phyloP scores from a whole-genome alignment of 2,113 vertebrate genomes.

The Pachypanchax playfairii region DNA sequence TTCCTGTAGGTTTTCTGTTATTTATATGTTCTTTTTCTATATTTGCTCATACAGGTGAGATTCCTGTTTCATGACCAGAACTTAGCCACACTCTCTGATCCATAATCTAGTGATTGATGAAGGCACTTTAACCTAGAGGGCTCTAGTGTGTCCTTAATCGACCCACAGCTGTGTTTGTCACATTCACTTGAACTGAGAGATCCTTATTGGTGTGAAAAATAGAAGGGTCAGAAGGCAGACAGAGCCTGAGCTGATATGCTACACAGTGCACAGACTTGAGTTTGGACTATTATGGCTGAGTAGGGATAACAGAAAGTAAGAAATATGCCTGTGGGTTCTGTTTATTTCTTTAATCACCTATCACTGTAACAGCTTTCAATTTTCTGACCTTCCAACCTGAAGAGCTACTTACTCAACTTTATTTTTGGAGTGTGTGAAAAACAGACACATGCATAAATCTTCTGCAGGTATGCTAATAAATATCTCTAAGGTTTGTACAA shows the following conservation, averaged over 20 bases:
- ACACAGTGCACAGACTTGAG: slow-evolving; percentile 26
- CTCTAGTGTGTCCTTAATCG: slow-evolving; percentile 52
- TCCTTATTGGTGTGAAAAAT: slow-evolving; percentile 59
- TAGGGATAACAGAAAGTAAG: slow-evolving; percentile 18
- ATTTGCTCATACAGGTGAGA: background rate
- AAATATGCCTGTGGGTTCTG: slow-evolving; percentile 13
- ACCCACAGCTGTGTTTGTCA: slow-evolving; percentile 56
- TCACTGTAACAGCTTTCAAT: slow-evolving; percentile 6
- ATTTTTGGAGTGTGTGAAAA: background rate
- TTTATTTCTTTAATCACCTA: slow-evolving; percentile 30
- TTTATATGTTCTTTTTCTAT: slow-evolving; percentile 6
- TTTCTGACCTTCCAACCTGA: slow-evolving; percentile 5
- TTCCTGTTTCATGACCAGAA: slow-evolving; percentile 19
- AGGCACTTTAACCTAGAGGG: slow-evolving; percentile 55
- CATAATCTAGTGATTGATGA: slow-evolving; percentile 60
- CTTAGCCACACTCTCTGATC: slow-evolving; percentile 46
- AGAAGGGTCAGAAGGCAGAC: slow-evolving; percentile 24
- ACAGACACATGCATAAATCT: background rate
- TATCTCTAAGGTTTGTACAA: background rate
- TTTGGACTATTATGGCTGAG: slow-evolving; percentile 30
- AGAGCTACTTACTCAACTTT: background rate
- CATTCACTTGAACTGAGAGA: slow-evolving; percentile 59
- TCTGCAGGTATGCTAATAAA: slow-evolving; percentile 10
- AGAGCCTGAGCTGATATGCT: slow-evolving; percentile 18
- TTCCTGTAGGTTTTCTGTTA: background rate